These are phyloP conservation scores for Morphnarchus princeps DNA, from an alignment of 2,113 vertebrate genomes.

Conservation along the genomic window DNA sequence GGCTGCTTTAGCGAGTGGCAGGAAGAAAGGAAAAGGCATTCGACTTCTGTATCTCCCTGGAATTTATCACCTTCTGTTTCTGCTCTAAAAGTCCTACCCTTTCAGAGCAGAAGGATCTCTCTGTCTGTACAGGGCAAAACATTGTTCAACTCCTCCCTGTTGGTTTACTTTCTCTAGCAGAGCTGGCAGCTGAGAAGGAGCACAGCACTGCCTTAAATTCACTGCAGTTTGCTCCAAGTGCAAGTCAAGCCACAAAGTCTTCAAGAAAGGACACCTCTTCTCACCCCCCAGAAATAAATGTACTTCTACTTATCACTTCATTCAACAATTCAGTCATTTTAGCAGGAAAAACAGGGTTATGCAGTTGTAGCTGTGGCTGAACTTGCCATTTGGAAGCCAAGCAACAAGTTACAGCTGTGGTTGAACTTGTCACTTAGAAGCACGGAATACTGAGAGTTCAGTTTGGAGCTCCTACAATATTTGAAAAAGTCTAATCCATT, in stretches of 20 bases:
- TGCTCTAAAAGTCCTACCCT: background rate
- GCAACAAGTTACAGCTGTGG: background rate
- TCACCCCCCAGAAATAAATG: background rate
- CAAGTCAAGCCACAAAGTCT: background rate
- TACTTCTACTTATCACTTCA: background rate
- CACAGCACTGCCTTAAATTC: background rate
- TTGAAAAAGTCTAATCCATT: background rate
- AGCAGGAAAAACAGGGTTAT: background rate
- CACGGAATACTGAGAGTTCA: background rate
- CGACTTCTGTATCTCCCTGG: background rate
- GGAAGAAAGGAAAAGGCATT: background rate
- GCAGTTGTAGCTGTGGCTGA: background rate
- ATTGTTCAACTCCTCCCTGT: background rate
- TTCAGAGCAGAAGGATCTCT: background rate
- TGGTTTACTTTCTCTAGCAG: background rate
- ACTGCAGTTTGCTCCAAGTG: background rate
- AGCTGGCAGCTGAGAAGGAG: background rate
- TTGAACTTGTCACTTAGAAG: background rate
- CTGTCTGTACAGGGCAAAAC: background rate
- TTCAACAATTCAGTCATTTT: background rate
- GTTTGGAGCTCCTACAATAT: background rate
- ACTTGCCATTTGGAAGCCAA: background rate
- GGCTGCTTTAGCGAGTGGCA: background rate
- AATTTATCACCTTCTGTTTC: background rate
- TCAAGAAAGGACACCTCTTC: background rate